Base-by-base conservation (phyloP, 2,888 invertebrate species). In the Pristionchus maxplancki region DNA sequence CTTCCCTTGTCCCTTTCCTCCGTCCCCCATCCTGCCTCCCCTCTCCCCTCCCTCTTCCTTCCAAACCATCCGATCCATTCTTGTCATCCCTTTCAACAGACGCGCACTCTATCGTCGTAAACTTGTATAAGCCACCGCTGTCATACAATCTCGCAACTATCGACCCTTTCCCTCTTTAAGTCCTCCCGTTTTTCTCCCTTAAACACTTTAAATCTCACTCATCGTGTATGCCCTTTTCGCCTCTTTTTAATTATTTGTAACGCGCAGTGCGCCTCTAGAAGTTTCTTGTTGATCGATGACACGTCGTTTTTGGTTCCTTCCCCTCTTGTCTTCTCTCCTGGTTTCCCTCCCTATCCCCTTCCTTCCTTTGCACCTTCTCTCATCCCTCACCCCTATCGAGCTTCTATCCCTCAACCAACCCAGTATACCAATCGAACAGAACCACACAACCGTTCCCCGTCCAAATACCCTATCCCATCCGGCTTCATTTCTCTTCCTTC, bases 191-290 rank as follows among this genome's bases (percentile, higher is more conserved):
- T 81, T 50, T 81, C 31, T 44, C 44, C 28, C 40, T 24, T 81
- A 48, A 81, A 50, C 48, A 50, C 81, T 48, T 50, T 48, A 50
- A 81, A 50, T 81, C 50, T 81, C 37, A 74, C 24, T 40, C 13
- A 40, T 81, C 50, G 81, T 31, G 81, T 81, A 81, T 81, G 28
- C 37, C 48, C 28, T 50, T 81, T 28, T 71, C 31, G 34, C 17
- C 40, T 74, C 17, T 40, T n/a, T 48, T 50, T 50, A 50, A 15
- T 15, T 81, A 31, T 81, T n/a, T 81, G 48, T 81, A 81, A 37
- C 81, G 81, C 81, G 81, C 81, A 81, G 81, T 81, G 81, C 81
- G 81, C 81, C 50, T 81, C 50, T 81, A 81, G 81, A 81, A 81
- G 81, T 81, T 81, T 81, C 20, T 81, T 81, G 81, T 81, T 81